Evolutionary conservation across 2,888 invertebrate genomes (phyloP), one percentile per base, ranked within the genome.

Genomic region (Acleris cristana): DNA sequence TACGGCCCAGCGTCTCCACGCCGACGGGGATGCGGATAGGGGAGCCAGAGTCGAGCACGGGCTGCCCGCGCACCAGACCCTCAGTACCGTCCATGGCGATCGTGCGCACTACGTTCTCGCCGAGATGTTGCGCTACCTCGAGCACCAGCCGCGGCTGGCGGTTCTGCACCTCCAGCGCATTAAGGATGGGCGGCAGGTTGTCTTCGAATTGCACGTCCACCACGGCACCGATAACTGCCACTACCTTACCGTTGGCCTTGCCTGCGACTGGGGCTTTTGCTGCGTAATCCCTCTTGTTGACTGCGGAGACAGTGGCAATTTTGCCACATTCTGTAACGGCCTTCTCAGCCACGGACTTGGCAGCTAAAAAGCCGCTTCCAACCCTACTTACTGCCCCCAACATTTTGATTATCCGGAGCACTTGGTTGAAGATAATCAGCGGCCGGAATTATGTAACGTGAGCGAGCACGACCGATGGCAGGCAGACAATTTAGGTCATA

Each of bases 131-230:
- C 60, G 98, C 97, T 68, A 98, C 97, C 92, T 98, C 97, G 75
- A 97, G 94, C 73, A 98, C 96, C 65, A 98, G 94, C 73, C 94
- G 85, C 49, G 98, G 97, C 69, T 93, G 91, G 74, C 98, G 96
- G 83, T 96, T 96, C 80, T 96, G 94, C 7, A 99, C 99, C 89
- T 99, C 98, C 79, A 99, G 93, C 66, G 99, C 98, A 94, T 99
- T 99, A 71, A 99, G 95, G 88, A 99, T 99, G 63, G 98, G 96
- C 65, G 99, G 99, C 63, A 99, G 94, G 65, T 95, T 94, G 76
- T 97, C 98, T 69, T 98, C 98, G 85, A 99, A 99, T 87, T 98
- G 98, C 10, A 99, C 99, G 87, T 99, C 99, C 65, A 99, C 99
- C 95, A 99, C 99, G 85, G 99, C 98, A 95, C 99, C 99, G 87